Evolutionary conservation across 2,797 vertebrate species (phyloP), one percentile per base, ranked within the genome.

Genomic region (Cyprinella venusta): DNA sequence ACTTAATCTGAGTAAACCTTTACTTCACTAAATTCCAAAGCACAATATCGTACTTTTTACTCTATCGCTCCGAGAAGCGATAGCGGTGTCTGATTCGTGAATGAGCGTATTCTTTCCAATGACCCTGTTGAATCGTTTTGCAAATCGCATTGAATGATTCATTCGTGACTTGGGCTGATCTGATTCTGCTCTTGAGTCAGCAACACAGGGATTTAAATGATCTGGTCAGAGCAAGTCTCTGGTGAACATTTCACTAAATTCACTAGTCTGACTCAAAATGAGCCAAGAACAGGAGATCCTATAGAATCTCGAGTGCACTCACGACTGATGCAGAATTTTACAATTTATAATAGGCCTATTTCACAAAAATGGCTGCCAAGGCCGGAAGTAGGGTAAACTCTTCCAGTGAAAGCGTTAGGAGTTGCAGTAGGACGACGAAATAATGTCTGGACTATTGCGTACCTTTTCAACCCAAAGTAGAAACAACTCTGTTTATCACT

Each of bases 1-100:
- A 24, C 21, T n/a, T 56, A n/a, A 56, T 56, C 10, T 26, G 56
- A 26, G 56, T 59, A 26, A 63, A 63, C 1, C 15, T 61, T 15
- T 15, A 61, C 59, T 6, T 26, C 2, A 13, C 24, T 63, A 26
- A 5, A 63, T 63, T 63, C 24, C 13, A 63, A 63, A 26, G 59
- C 59, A 30, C 30, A 16, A 26, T 63, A 30, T 30, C 0, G 0
- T 16, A 63, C 24, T 30, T 30, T 63, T 30, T 63, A 61, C 56
- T 26, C 5, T 0, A 59, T n/a, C 13, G 0, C 12, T 3, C 24
- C 0, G 2, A 30, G 6, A 15, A 63, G 13, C 2, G 2, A 26
- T 8, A 30, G 6, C 13, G 2, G 24, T 16, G 59, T 63, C 26
- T 3, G 26, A 63, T 30, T 30, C 1, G 2, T 16, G 59, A 63